Evolutionary conservation across 2,113 vertebrate genomes (phyloP), one percentile per base, ranked within the genome.

Genomic region (Sporophila hypoxantha): DNA sequence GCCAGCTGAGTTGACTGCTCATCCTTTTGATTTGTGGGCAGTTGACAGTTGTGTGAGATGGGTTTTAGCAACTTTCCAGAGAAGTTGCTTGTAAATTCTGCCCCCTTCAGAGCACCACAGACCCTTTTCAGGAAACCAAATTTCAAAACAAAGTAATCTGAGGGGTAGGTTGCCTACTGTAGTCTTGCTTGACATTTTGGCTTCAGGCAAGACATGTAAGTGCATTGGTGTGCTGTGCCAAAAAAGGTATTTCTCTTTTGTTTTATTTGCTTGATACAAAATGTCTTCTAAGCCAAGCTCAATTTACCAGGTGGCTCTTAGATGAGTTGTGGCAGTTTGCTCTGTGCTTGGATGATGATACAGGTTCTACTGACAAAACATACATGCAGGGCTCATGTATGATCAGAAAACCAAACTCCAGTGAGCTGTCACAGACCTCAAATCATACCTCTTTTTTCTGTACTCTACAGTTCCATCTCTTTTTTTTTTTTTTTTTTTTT

Each of bases 331-430:
- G 52, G 18, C 10, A 29, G 22, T 61, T 66, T 74, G 39, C 66
- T 60, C 71, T 57, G 36, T 85, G 27, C 41, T 56, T 65, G 50
- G 55, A 20, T 66, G 60, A 25, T 25, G 34, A 20, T 37, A 50
- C 12, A 19, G 29, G 26, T 34, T 82, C 42, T 65, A 12, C 14
- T 71, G 55, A 66, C 8, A 37, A 46, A 71, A 52, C 5, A 14
- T 3, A 22, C 1, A 4, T 4, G 15, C 0, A 6, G 65, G 29
- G 7, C 20, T 82, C 62, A 9, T 0, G 10, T 36, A 30, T 41
- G 50, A 20, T 42, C 36, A 76, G 44, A 82, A 75, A 87, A 17
- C 6, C 39, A 79, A 2, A 12, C 14, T 34, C 8, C 34, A 32
- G 8, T 7, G 21, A 64, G 20, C 19, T 39, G 37, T 15, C 32